Percentiles rank a stretch among this genome's conserved stretches.
phyloP scores from a whole-genome alignment of 64 coral and sea anemone species.

The Montipora sp. region DNA sequence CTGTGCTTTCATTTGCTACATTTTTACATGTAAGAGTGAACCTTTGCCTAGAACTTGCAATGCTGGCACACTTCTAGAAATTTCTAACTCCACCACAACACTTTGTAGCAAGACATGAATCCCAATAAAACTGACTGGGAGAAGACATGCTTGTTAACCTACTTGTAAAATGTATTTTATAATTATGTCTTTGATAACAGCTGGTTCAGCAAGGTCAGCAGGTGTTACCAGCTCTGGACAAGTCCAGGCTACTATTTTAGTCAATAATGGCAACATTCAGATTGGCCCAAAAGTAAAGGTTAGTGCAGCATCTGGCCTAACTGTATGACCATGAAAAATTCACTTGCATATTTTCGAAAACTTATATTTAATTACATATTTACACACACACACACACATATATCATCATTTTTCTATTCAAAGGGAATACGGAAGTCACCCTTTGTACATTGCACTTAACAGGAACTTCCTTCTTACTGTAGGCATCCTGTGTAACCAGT shows the following conservation, averaged over 20 bases:
- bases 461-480: neutral
- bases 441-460: neutral
- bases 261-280: constrained; percentile 3
- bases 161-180: neutral
- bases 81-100: neutral
- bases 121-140: neutral
- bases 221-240: neutral
- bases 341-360: too few relatives aligned
- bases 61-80: neutral
- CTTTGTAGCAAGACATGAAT: neutral
- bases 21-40: neutral
- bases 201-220: constrained; percentile 9
- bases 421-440: neutral
- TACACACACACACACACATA: neutral
- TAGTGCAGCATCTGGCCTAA: neutral
- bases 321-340: too few relatives aligned
- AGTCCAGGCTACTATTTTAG: neutral
- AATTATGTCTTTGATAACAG: neutral
- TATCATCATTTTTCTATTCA: neutral
- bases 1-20: neutral
- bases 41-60: neutral
- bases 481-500: neutral
- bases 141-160: neutral
- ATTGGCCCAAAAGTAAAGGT: constrained; percentile 21
- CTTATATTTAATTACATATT: neutral